Conservation (phyloP, 1,140 invertebrate species). For the Magallana ariakensis region DNA sequence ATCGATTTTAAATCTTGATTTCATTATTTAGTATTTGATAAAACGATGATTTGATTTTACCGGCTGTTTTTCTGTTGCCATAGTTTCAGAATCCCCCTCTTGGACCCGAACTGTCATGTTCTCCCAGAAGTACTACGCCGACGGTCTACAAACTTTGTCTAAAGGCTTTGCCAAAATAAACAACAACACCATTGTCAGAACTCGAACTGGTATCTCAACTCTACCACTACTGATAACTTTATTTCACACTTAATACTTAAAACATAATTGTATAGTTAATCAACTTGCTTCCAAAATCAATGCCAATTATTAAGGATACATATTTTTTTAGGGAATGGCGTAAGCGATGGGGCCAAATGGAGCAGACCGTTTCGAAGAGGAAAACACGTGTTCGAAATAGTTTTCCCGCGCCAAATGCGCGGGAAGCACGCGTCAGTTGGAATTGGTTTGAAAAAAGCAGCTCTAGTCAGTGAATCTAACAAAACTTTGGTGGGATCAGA, state of each 20-base stretch:
- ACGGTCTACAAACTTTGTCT: neutral
- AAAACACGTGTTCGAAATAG: constrained; percentile 62
- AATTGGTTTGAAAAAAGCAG: constrained; percentile 49
- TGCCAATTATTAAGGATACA: too few species aligned
- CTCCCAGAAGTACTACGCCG: neutral
- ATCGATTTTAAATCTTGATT: too few species aligned
- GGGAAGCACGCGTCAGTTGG: constrained; percentile 58
- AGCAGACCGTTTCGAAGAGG: constrained; percentile 56
- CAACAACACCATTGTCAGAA: constrained; percentile 29
- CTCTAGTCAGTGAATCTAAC: constrained; percentile 45
- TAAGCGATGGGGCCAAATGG: constrained; percentile 60
- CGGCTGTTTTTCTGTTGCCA: too few species aligned
- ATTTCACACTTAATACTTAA: too few species aligned
- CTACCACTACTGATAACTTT: too few species aligned
- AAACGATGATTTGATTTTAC: too few species aligned
- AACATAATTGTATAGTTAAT: too few species aligned
- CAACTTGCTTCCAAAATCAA: too few species aligned
- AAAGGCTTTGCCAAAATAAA: constrained; percentile 17
- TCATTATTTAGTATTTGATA: too few species aligned
- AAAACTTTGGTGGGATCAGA: constrained; percentile 56
- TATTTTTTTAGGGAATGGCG: neutral
- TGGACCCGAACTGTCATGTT: constrained; percentile 12
- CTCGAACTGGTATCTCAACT: neutral
- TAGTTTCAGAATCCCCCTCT: neutral
- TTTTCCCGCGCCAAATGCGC: constrained; percentile 55